Conservation (phyloP, 2,888 invertebrate genomes). For the Trichogramma evanescens region DNA sequence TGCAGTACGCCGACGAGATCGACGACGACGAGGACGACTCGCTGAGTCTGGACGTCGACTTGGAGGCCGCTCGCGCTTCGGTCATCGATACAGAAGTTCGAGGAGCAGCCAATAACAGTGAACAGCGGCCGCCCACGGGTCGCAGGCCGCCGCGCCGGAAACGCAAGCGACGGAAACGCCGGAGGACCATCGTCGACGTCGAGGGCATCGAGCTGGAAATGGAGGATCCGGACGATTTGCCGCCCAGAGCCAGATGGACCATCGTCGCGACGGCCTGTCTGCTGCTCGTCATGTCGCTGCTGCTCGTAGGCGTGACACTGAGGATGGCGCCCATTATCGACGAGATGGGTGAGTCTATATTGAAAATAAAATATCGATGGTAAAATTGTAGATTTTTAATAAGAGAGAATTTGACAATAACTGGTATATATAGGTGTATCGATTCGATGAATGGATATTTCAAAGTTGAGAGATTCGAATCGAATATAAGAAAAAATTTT, state of each 20-base stretch:
- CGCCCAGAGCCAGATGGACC: conserved; percentile 79
- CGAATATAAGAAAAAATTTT: too few relatives aligned
- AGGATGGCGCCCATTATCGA: conserved; percentile 93
- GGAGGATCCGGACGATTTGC: conserved; percentile 73
- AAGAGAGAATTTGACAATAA: too few relatives aligned
- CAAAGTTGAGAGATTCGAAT: too few relatives aligned
- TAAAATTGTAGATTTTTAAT: too few relatives aligned
- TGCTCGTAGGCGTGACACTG: conserved; percentile 84
- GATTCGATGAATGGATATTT: too few relatives aligned
- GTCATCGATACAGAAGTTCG: not conserved
- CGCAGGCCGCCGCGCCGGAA: conserved; percentile 26
- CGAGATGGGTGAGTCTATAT: conserved; percentile 76
- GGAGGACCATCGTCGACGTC: conserved; percentile 38
- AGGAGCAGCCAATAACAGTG: conserved; percentile 25
- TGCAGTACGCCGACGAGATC: conserved; percentile 50
- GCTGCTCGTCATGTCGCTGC: conserved; percentile 78
- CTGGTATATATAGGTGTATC: too few relatives aligned
- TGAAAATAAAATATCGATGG: too few relatives aligned
- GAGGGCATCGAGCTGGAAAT: conserved; percentile 34
- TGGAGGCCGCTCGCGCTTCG: too few relatives aligned
- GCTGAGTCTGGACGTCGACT: conserved; percentile 31
- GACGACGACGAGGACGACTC: conserved; percentile 45
- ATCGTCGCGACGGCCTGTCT: conserved; percentile 86
- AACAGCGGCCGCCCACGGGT: conserved; percentile 23
- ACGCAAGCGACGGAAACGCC: conserved; percentile 46